Base-by-base conservation (phyloP, 2,113 vertebrate species). In the Sylvia atricapilla region DNA sequence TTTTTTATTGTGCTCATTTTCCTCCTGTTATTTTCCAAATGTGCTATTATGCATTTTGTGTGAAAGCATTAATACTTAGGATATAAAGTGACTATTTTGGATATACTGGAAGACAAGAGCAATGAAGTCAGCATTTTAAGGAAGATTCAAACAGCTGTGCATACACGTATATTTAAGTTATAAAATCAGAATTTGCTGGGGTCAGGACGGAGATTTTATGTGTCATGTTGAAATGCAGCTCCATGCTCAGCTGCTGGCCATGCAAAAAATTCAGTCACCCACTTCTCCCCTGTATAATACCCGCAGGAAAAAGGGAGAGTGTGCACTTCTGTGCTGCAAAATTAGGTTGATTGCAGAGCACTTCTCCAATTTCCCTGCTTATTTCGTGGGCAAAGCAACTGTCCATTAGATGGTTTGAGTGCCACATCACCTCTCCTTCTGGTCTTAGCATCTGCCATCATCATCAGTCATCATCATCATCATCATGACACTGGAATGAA, bases 1-100 rank as follows among this genome's bases (percentile, higher is more conserved):
- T 67, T n/a, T 87, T 96, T 74, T 52, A 67, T 94, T 88, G 59
- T 66, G 27, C 35, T 96, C 17, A 13, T 85, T 93, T 84, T 72
- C 31, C 33, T 93, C 39, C 41, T 30, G 0, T 55, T 87, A 11
- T 76, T 95, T 94, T 89, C 30, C 63, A 78, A 72, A 81, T 2
- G 2, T 86, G 13, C 23, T 69, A 2, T 76, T 79, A 46, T 2
- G 23, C n/a, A 49, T 88, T 15, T 58, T 90, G 31, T 24, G 20
- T 3, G 15, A 87, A 86, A 43, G 7, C 50, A 60, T 41, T 72
- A 72, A 44, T 91, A 62, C 35, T 30, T 50, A 67, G 28, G 31
- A 14, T 13, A 11, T 80, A 16, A 13, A 56, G 15, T 75, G 28
- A 43, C 69, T n/a, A 7, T 60, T 20, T 35, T 66, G 15, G 41